These are phyloP conservation scores for Hemibagrus wyckioides DNA, from an alignment of 2,113 vertebrate species.

Conservation along the genomic window DNA sequence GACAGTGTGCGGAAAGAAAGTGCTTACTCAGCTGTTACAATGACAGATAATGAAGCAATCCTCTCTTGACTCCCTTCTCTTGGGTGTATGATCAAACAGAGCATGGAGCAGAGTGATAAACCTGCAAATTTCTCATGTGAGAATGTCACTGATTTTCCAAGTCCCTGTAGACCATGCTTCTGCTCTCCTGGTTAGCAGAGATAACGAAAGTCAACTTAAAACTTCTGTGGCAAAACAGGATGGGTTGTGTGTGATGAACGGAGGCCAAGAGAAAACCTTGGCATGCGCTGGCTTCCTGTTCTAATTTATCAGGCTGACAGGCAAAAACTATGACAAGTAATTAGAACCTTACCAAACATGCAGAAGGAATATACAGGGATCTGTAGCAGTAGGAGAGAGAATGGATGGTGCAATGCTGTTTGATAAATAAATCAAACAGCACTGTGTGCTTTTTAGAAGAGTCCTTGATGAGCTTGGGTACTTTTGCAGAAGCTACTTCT, in stretches of 20 bases:
- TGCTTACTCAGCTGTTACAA: neutral
- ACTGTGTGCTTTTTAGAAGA: neutral
- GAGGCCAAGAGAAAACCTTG: neutral
- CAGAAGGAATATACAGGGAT: neutral
- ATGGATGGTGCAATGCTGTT: neutral
- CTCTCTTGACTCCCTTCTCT: neutral
- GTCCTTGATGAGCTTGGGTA: neutral
- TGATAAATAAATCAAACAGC: neutral
- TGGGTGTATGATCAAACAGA: neutral
- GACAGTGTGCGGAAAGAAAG: neutral
- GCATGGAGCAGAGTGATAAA: neutral
- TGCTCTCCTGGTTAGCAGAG: neutral
- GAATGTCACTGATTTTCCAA: constrained; percentile 1
- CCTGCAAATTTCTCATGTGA: neutral
- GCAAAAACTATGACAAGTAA: neutral
- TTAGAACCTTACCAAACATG: neutral
- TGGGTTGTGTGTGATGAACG: neutral
- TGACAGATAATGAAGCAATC: neutral
- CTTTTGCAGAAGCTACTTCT: neutral
- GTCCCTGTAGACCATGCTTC: neutral
- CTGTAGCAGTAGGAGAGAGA: neutral
- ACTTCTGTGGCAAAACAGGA: neutral
- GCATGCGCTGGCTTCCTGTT: neutral
- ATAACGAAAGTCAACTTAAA: constrained; percentile 18
- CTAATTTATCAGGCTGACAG: neutral